Conservation (phyloP, 2,113 vertebrate genomes). For the Lagenorhynchus albirostris region DNA sequence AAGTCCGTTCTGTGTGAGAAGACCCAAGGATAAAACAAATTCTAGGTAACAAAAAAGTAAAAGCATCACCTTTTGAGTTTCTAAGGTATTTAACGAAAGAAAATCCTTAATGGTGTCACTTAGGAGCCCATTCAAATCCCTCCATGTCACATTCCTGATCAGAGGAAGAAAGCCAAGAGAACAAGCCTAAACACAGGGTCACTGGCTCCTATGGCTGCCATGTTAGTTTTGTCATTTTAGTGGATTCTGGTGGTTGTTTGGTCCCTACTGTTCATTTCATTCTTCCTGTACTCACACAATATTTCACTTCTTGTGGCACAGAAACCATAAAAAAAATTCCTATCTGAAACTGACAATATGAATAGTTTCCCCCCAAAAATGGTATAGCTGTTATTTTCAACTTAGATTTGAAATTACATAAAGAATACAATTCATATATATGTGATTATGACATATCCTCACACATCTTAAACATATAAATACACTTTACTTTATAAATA, state of each 20-base stretch:
- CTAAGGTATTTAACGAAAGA: not conserved
- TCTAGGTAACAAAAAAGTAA: not conserved
- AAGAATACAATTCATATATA: not conserved
- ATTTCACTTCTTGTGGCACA: not conserved
- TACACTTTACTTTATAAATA: constrained; percentile 38
- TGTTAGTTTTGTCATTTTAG: not conserved
- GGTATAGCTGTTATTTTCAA: constrained; percentile 5
- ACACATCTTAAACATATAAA: constrained; percentile 9
- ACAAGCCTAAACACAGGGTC: not conserved
- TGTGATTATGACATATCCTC: not conserved
- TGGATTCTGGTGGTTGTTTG: not conserved
- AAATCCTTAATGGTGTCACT: not conserved
- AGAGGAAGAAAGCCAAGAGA: not conserved
- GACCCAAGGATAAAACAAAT: not conserved
- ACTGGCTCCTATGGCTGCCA: not conserved
- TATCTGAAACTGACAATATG: not conserved
- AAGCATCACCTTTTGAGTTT: not conserved
- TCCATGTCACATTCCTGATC: not conserved
- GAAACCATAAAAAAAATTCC: not conserved
- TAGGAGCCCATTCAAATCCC: not conserved
- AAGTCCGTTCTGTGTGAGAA: not conserved
- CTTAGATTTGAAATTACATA: not conserved
- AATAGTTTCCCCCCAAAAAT: not conserved
- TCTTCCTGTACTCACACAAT: not conserved
- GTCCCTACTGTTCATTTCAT: not conserved